A percentile compares a stretch with the other conserved stretches of the same genome.
Conservation (phyloP, 2,797 vertebrate genomes). For the Semaprochilodus insignis region DNA sequence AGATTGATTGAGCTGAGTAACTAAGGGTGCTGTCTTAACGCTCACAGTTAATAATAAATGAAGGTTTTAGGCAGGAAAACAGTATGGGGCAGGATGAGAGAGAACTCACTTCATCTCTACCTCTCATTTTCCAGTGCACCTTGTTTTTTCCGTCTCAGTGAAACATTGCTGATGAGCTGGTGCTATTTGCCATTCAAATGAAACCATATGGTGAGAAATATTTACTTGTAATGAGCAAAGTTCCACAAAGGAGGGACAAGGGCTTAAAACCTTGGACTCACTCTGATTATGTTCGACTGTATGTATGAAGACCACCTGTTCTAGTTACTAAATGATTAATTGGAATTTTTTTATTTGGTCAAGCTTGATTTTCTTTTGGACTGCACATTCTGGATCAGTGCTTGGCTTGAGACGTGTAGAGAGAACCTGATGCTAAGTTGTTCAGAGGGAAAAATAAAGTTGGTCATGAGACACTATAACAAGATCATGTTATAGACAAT, state of each 20-base stretch:
- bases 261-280: conserved; percentile 43
- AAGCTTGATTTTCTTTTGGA: conserved; percentile 30
- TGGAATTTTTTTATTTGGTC: conserved; percentile 46
- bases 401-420: background rate
- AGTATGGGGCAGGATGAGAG: background rate
- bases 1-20: background rate
- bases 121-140: background rate
- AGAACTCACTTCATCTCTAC: background rate
- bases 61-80: conserved; percentile 24
- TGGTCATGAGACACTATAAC: too few species aligned
- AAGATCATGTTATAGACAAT: too few species aligned
- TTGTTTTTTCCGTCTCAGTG: conserved; percentile 15
- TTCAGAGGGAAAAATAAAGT: too few species aligned
- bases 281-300: conserved; percentile 53
- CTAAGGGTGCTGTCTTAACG: conserved; percentile 7
- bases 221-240: conserved; percentile 47
- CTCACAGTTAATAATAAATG: conserved; percentile 32
- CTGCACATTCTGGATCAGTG: background rate
- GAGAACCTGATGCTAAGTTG: background rate
- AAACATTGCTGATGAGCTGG: conserved; percentile 41
- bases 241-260: conserved; percentile 44
- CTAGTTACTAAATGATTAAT: conserved; percentile 48
- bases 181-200: conserved; percentile 43
- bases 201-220: conserved; percentile 57
- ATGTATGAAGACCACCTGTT: conserved; percentile 63